Evolutionary conservation across 2,113 vertebrate genomes (phyloP), one percentile per base, ranked within the genome.

Genomic region (Mirounga angustirostris): DNA sequence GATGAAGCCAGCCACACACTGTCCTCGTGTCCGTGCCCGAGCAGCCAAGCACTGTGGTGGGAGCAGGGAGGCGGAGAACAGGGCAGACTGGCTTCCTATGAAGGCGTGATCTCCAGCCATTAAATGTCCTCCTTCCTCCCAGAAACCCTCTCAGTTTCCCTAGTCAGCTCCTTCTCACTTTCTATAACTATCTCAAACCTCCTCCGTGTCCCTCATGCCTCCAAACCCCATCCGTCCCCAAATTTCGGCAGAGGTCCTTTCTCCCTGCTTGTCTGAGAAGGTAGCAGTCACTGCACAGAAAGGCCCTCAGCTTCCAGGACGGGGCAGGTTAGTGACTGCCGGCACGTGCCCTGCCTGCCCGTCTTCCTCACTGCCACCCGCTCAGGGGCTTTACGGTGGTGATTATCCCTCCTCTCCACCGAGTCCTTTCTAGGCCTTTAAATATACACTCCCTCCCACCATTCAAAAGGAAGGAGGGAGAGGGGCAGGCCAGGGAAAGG

Each of bases 261-360:
- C 19, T 56, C 81, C 30, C 63, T 16, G 19, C 33, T 67, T 46
- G 19, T 56, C 71, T 1, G 24, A 81, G 71, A 58, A n/a, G 58
- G 14, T 5, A 40, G 28, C 22, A 63, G 30, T 24, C 15, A 33
- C 30, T 6, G 11, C 30, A 46, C 12, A 76, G 79, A n/a, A 30
- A 30, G 50, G 40, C 22, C 10, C 78, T 83, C 14, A 14, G 67
- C 71, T 40, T 36, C 54, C 15, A 11, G 22, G 2, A 43, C 63
- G n/a, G 33, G 76, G 46, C 56, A 61, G 19, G 9, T 4, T 40
- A 52, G 16, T 6, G 19, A 7, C 8, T 1, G 0, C 6, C 4
- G 0, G 4, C 36, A 11, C 2, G 0, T 0, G 2, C 24, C 52
- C 9, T 2, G 11, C 59, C 36, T 3, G 3, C 59, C 16, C 4